Evolutionary conservation across 1,140 invertebrate species (phyloP).

Genomic region (Coptotermes formosanus): DNA sequence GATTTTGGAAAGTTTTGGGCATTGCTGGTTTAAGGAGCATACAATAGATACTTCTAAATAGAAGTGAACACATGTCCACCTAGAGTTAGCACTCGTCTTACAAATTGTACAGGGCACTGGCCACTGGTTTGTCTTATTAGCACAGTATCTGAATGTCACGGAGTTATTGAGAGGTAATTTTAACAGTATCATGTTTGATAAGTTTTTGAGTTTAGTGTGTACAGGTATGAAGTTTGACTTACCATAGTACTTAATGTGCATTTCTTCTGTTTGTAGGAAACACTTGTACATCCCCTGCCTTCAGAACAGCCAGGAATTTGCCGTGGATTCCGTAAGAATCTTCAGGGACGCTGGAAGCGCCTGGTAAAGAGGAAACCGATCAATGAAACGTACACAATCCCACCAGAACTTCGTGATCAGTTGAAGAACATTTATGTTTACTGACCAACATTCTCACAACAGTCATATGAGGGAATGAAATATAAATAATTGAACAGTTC

Average conservation of each 20-base stretch:
- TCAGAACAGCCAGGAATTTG: constrained; percentile 71
- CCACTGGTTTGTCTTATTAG: too few relatives aligned
- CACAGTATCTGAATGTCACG: too few relatives aligned
- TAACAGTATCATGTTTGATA: neutral
- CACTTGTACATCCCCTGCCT: constrained; percentile 64
- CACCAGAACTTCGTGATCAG: constrained; percentile 80
- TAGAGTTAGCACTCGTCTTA: too few relatives aligned
- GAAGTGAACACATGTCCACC: too few relatives aligned
- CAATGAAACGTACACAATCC: constrained; percentile 77
- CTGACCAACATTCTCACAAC: constrained; percentile 48
- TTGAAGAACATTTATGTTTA: constrained; percentile 87
- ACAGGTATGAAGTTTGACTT: neutral
- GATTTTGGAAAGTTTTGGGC: too few relatives aligned
- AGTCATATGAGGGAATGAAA: neutral
- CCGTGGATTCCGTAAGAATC: constrained; percentile 76
- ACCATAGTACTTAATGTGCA: too few relatives aligned
- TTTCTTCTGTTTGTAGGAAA: constrained; percentile 61
- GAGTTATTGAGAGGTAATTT: too few relatives aligned
- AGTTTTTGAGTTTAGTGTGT: neutral
- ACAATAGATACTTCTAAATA: too few relatives aligned
- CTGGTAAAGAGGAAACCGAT: constrained; percentile 77
- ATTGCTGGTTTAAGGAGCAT: too few relatives aligned
- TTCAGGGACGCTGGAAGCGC: constrained; percentile 76
- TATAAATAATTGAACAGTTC: neutral
- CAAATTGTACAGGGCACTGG: too few relatives aligned